phyloP scores from a whole-genome alignment of 1,140 invertebrate species.

The Penaeus japonicus region DNA sequence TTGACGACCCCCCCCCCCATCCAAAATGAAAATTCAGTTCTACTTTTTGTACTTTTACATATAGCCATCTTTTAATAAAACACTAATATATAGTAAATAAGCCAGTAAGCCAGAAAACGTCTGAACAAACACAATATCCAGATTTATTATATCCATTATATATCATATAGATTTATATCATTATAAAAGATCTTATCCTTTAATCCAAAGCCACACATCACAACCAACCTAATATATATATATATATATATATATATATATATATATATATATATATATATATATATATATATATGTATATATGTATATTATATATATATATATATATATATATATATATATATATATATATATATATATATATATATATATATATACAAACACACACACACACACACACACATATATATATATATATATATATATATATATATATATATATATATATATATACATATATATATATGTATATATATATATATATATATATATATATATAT shows the following conservation, averaged over 20 bases:
- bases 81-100: no score
- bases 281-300: slow-evolving; percentile 4
- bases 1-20: no score
- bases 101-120: no score
- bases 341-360: slow-evolving; percentile 30
- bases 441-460: slow-evolving; percentile 32
- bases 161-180: no score
- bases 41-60: no score
- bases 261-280: slow-evolving; percentile 26
- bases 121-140: no score
- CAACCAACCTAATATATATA: no score
- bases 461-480: slow-evolving; percentile 30
- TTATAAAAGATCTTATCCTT: no score
- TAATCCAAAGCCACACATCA: no score
- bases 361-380: slow-evolving; percentile 28
- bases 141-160: no score
- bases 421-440: slow-evolving; percentile 32
- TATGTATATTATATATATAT: background rate
- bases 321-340: slow-evolving; percentile 32
- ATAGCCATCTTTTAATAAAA: no score
- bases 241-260: slow-evolving; percentile 32
- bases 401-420: slow-evolving; percentile 25
- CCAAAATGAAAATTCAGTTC: no score
- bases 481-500: slow-evolving; percentile 30
- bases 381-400: slow-evolving; percentile 4